Base-by-base conservation (phyloP, 2,797 vertebrate genomes). In the Thalassophryne amazonica region DNA sequence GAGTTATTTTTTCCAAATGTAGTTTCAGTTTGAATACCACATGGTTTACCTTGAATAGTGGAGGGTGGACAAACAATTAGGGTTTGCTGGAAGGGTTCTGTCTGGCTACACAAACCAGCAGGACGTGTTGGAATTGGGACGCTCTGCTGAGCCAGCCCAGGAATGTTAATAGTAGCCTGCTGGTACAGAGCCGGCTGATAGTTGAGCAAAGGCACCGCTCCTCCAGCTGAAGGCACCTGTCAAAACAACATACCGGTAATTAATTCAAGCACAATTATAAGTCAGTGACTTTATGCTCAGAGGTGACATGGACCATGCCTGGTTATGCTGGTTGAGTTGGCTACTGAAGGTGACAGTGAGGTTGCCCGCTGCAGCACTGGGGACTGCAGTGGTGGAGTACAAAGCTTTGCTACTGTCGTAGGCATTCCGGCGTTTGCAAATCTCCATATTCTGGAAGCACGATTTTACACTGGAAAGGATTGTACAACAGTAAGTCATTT, bases 371-470 rank as follows among this genome's bases (percentile, higher is more conserved):
- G 97, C 94, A 87, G 96, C 89, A 25, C 94, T 95, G 45, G 96
- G 95, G 55, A 97, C 94, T 35, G 96, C 88, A 2, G 92, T 97
- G 46, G 94, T 91, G 0, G 95, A 95, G 81, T 98, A 99, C 1
- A 98, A 92, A 59, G 94, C 92, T 81, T 99, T 99, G 72, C 94
- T 85, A 43, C 87, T 94, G 43, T 99, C 97, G 11, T 98, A 98
- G 84, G 93, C 92, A 73, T 88, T 94, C 59, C 97, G 91, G 46
- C 95, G 89, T 66, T 99, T 99, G 83, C 96, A 98, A 77, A 98
- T 95, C 84, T 99, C 97, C 97, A 99, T 99, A 78, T 99, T 99
- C 85, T 99, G 97, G 87, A 99, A 99, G 87, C 97, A 99, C 6
- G 96, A 98, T 80, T 99, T 99, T 64, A 99, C 96, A 70, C 97